Evolutionary conservation across 2,113 vertebrate species (phyloP).

Genomic region (Phylloscopus trochiloides): DNA sequence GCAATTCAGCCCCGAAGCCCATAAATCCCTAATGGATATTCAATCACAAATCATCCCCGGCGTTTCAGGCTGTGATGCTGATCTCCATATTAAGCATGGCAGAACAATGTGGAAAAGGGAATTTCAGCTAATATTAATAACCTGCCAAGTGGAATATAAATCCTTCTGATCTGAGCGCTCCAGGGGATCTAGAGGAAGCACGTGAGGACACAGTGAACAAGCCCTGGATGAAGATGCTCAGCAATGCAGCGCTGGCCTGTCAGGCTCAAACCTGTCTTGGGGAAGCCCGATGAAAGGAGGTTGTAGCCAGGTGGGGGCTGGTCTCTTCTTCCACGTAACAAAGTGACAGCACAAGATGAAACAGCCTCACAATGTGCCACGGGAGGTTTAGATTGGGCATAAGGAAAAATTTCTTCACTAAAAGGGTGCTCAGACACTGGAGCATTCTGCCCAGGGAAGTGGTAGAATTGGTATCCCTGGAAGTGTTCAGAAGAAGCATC

Average conservation of each 20-base stretch:
- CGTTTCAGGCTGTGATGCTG: background rate
- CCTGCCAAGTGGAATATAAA: constrained; percentile 6
- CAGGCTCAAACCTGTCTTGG: background rate
- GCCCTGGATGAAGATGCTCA: background rate
- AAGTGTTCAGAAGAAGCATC: background rate
- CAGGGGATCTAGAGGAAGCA: background rate
- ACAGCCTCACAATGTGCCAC: background rate
- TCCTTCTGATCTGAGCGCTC: background rate
- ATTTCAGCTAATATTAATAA: constrained; percentile 11
- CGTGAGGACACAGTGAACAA: background rate
- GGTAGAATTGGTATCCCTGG: background rate
- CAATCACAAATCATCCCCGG: background rate
- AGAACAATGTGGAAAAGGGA: constrained; percentile 12
- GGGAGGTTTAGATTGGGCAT: background rate
- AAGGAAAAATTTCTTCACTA: background rate
- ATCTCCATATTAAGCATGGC: constrained; percentile 20
- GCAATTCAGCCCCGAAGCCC: background rate
- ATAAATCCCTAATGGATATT: constrained; percentile 51
- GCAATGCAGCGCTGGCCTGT: background rate
- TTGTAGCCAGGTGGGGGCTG: background rate
- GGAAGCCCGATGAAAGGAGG: background rate
- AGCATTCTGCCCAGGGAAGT: background rate
- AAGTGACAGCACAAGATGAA: background rate
- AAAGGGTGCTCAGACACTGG: background rate
- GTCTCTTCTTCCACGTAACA: background rate